Conservation (phyloP, 2,888 invertebrate species). For the Bhutanitis thaidina region DNA sequence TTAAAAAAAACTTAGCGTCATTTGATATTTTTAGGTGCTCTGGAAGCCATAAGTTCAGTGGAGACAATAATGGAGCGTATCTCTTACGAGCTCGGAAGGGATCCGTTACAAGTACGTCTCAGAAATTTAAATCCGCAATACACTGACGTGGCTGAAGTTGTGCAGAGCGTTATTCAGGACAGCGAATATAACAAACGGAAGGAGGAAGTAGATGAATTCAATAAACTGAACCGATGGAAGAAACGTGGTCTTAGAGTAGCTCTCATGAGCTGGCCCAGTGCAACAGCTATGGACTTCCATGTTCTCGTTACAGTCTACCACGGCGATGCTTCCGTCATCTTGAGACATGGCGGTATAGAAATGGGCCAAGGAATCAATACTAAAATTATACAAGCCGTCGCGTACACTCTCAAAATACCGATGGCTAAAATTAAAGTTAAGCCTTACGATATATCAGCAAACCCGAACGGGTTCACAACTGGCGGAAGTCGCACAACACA, state of each 20-base stretch:
- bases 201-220: slow-evolving; percentile 72
- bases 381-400: slow-evolving; percentile 86
- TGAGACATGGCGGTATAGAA: slow-evolving; percentile 83
- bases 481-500: slow-evolving; percentile 84
- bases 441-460: slow-evolving; percentile 71
- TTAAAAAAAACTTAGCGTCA: too few relatives aligned
- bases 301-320: slow-evolving; percentile 61
- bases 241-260: slow-evolving; percentile 81
- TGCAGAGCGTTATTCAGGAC: slow-evolving; percentile 38
- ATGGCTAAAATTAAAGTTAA: slow-evolving; percentile 80
- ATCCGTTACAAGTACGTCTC: slow-evolving; percentile 24
- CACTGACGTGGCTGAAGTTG: slow-evolving; percentile 31
- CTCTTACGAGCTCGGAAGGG: slow-evolving; percentile 20
- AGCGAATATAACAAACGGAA: slow-evolving; percentile 72
- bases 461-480: slow-evolving; percentile 77
- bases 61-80: slow-evolving; percentile 26
- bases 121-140: slow-evolving; percentile 21
- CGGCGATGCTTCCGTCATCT: slow-evolving; percentile 82
- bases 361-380: slow-evolving; percentile 89
- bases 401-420: slow-evolving; percentile 83
- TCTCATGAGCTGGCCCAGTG: slow-evolving; percentile 24
- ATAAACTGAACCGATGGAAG: slow-evolving; percentile 83
- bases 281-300: slow-evolving; percentile 19
- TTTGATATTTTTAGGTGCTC: slow-evolving; percentile 79
- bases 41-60: slow-evolving; percentile 81